Conservation (phyloP, 2,888 invertebrate species). For the Phortica okadai region DNA sequence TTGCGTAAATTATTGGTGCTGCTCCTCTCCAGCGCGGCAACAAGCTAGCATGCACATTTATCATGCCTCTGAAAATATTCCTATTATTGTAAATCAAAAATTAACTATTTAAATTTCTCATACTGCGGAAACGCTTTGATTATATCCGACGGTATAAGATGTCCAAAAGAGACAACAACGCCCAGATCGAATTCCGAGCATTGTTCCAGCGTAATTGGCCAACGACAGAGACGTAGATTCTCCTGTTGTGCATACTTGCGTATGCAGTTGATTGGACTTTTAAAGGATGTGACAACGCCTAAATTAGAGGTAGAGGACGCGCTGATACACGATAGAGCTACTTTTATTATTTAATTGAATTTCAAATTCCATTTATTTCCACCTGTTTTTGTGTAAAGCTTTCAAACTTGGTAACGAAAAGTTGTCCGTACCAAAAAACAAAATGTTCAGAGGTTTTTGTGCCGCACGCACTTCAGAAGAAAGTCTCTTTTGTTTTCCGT, state of each 20-base stretch:
- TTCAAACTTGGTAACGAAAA: slow-evolving; percentile 87
- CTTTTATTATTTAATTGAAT: background rate
- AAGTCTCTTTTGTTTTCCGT: background rate
- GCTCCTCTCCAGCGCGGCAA: slow-evolving; percentile 96
- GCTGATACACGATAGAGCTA: slow-evolving; percentile 19
- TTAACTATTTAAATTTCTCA: slow-evolving; percentile 67
- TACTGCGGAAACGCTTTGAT: slow-evolving; percentile 90
- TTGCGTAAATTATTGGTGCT: slow-evolving; percentile 90
- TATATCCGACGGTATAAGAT: slow-evolving; percentile 87
- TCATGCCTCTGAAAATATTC: slow-evolving; percentile 83
- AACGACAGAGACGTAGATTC: slow-evolving; percentile 81
- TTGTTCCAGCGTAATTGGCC: slow-evolving; percentile 79
- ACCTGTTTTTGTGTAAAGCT: slow-evolving; percentile 82
- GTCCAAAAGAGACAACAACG: slow-evolving; percentile 94
- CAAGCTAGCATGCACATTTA: slow-evolving; percentile 95
- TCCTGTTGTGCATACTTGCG: slow-evolving; percentile 81
- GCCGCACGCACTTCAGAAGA: slow-evolving; percentile 24
- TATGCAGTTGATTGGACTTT: slow-evolving; percentile 81
- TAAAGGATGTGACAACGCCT: slow-evolving; percentile 85
- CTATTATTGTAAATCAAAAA: background rate
- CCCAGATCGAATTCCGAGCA: slow-evolving; percentile 85
- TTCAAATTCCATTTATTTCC: slow-evolving; percentile 64
- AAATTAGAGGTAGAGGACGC: slow-evolving; percentile 41
- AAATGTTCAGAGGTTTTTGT: slow-evolving; percentile 75
- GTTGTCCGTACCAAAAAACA: slow-evolving; percentile 92